These are phyloP conservation scores for Brenthis daphne DNA, from an alignment of 2,888 invertebrate genomes.

Conservation along the genomic window DNA sequence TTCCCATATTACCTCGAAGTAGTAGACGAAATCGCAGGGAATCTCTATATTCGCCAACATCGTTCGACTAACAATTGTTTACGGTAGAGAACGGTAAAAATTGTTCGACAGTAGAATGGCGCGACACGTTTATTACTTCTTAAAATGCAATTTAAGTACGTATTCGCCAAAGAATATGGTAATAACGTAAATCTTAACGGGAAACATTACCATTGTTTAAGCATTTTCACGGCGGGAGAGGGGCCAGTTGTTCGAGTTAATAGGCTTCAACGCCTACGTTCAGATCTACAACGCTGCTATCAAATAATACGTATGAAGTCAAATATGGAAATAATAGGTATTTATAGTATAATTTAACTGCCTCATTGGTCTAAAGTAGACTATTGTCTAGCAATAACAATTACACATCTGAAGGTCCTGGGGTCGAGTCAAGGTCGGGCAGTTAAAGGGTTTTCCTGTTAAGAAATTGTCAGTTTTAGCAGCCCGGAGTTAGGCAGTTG, in stretches of 20 bases:
- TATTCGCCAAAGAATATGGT: constrained; percentile 41
- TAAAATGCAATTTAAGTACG: constrained; percentile 40
- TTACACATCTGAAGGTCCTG: too few relatives aligned
- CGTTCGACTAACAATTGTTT: too few relatives aligned
- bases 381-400: too few relatives aligned
- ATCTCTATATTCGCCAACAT: too few relatives aligned
- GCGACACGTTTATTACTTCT: constrained; percentile 14
- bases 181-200: constrained; percentile 36
- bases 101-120: constrained; percentile 1
- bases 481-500: too few relatives aligned
- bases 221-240: constrained; percentile 60
- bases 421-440: too few relatives aligned
- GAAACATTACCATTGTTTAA: constrained; percentile 36
- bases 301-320: constrained; percentile 17
- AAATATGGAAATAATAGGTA: constrained; percentile 1
- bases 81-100: not conserved
- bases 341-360: constrained; percentile 7
- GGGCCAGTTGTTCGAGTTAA: constrained; percentile 62
- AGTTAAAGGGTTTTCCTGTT: too few relatives aligned
- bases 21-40: too few relatives aligned
- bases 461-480: too few relatives aligned
- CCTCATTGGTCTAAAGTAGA: too few relatives aligned
- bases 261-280: constrained; percentile 63
- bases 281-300: constrained; percentile 22
- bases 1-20: too few relatives aligned